These are phyloP conservation scores for Cheilosia variabilis DNA, from an alignment of 2,888 invertebrate species.

Conservation along the genomic window DNA sequence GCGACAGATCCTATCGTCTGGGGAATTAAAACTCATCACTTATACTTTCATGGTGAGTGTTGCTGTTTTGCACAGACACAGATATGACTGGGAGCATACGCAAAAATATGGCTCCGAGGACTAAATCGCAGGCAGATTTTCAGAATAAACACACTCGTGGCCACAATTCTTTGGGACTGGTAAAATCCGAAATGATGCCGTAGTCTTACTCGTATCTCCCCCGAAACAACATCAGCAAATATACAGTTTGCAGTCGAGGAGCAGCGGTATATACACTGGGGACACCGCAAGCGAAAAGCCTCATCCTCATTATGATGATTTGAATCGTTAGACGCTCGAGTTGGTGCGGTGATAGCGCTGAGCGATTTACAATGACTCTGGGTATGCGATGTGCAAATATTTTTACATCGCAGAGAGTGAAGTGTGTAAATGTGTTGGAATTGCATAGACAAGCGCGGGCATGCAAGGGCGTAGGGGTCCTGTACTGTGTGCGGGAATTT, in stretches of 20 bases:
- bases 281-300: constrained; percentile 1
- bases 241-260: constrained; percentile 7
- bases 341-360: constrained; percentile 14
- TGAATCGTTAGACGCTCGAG: constrained; percentile 40
- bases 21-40: constrained; percentile 74
- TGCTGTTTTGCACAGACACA: constrained; percentile 26
- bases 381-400: constrained; percentile 42
- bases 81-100: constrained; percentile 7
- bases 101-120: constrained; percentile 36
- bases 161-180: constrained; percentile 50
- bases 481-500: no score
- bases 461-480: constrained; percentile 33
- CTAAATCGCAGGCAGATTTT: constrained; percentile 62
- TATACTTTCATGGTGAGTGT: constrained; percentile 37
- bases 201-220: constrained; percentile 46
- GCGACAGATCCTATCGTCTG: constrained; percentile 46
- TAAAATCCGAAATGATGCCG: constrained; percentile 55
- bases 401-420: constrained; percentile 31
- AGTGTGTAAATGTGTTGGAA: not conserved
- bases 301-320: constrained; percentile 61
- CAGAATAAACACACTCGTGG: constrained; percentile 57
- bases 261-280: constrained; percentile 3
- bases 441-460: constrained; percentile 15
- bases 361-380: constrained; percentile 37
- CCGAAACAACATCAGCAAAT: constrained; percentile 63